Base-by-base conservation (phyloP, 1,140 invertebrate species). In the Chironomus striatipennis region DNA sequence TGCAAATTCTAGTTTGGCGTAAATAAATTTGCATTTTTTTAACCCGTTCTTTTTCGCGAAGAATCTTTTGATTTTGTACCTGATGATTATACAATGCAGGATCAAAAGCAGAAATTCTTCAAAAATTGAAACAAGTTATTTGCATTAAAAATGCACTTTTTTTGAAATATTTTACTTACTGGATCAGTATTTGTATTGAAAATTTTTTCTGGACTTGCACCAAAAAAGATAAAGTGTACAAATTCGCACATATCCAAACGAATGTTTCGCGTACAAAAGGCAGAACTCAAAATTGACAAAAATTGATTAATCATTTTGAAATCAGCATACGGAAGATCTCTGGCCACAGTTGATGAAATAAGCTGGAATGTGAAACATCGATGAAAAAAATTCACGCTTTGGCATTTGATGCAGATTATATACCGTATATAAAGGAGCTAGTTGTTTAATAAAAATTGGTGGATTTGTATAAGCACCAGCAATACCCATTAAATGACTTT, bases 401-500 rank as follows among this genome's bases (percentile, higher is more conserved):
- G n/a, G n/a, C n/a, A n/a, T n/a, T n/a, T n/a, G n/a, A n/a, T n/a
- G n/a, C n/a, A n/a, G n/a, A n/a, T n/a, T 34, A 34, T 34, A 12
- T 5, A 57, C 47, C 47, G 15, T n/a, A 15, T 57, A 57, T 12
- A 57, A 10, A 5, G 47, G 47, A 12, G 47, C 47, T n/a, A 57
- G 47, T 5, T 57, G 12, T 5, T 12, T 57, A 1, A 57, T n/a
- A 1, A 10, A 4, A 12, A 15, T 5, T 57, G 12, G 12, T 20
- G 65, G 20, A 75, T 82, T 80, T 73, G 81, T 79, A 2, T 80
- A 77, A 73, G 81, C 80, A n/a, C 81, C 81, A 0, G 81, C 81
- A 1, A 81, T 90, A 10, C 88, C 90, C 74, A 92, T 81, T 57
- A 88, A 87, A 74, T 90, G 84, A 85, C 86, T 85, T 75, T 80